Evolutionary conservation across 2,888 invertebrate species (phyloP).

Genomic region (Dilophus febrilis): DNA sequence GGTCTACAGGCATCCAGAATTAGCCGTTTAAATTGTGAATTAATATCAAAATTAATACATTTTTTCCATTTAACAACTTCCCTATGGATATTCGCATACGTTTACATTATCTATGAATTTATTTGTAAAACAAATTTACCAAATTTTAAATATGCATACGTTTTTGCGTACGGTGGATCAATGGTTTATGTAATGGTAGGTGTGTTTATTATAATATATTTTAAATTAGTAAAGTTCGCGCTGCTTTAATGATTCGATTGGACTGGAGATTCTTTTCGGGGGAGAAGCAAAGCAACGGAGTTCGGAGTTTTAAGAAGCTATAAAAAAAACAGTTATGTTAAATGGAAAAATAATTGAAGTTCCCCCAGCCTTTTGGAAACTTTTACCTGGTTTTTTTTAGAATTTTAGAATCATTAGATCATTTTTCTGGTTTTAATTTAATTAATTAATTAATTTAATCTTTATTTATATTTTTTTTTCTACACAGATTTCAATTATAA

Average conservation of each 20-base stretch:
- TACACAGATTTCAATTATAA: conserved; percentile 41
- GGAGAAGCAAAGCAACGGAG: too few species aligned
- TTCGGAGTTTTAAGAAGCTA: too few species aligned
- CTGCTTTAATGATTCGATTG: too few species aligned
- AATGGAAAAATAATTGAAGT: too few species aligned
- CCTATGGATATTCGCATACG: conserved; percentile 51
- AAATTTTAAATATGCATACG: conserved; percentile 40
- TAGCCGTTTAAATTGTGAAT: conserved; percentile 43
- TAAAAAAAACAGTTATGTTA: too few species aligned
- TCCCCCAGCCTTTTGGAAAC: conserved; percentile 4
- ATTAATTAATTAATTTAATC: conserved; percentile 4
- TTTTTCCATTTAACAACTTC: conserved; percentile 51
- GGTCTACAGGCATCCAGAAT: conserved; percentile 45
- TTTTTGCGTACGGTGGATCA: conserved; percentile 44
- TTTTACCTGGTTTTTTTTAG: conserved; percentile 3
- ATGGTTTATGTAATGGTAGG: conserved; percentile 49
- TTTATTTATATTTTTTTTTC: conserved; percentile 4
- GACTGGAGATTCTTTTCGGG: too few species aligned
- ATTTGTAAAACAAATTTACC: conserved; percentile 31
- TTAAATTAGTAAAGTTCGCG: too few species aligned
- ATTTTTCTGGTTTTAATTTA: not conserved
- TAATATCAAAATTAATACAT: conserved; percentile 47
- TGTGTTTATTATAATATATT: conserved; percentile 8
- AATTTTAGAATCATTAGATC: not conserved
- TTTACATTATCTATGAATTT: conserved; percentile 42